Base-by-base conservation (phyloP, 92 coral and sea anemone species). In the Bergia puertoricense region DNA sequence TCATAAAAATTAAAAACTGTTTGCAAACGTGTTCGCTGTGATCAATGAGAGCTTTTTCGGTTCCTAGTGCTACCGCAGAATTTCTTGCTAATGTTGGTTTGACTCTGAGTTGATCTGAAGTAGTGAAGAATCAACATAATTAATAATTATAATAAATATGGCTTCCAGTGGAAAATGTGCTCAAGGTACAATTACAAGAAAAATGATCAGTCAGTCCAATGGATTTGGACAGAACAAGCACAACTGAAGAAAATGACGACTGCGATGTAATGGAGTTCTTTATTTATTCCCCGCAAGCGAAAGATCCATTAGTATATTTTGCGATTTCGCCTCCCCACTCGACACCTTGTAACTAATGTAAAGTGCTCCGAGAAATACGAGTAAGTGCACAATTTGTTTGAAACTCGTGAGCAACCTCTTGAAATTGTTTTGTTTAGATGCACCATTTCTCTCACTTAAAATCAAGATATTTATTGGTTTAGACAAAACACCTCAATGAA, bases 341-440 rank as follows among this genome's bases (percentile, higher is more conserved):
- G n/a, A 79, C 44, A 54, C 45, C 9, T 23, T 79, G 82, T 48
- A n/a, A 30, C 30, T 30, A 30, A 30, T 30, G 30, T 30, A 30
- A 30, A 51, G 67, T 79, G 68, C 41, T 23, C 37, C 38, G 50
- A 76, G 30, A 76, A 18, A 1, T 16, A 16, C 4, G 8, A 40
- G 79, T 8, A 50, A 79, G 69, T 79, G 83, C 45, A 8, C 22
- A 40, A 18, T 50, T 79, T 79, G 69, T 36, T 48, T 50, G 46
- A 13, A 79, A 50, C 65, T 51, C 40, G 6, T 48, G 18, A 48
- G 42, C 22, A 7, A n/a, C 39, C 40, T 16, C 44, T 81, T 62
- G 23, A 81, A 57, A 57, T 51, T 81, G 56, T 81, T 81, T 66
- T 81, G 85, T 48, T 37, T 62, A 22, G 37, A 57, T 15, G 18